Base-by-base conservation (phyloP, 2,797 vertebrate species). In the Decapterus maruadsi region DNA sequence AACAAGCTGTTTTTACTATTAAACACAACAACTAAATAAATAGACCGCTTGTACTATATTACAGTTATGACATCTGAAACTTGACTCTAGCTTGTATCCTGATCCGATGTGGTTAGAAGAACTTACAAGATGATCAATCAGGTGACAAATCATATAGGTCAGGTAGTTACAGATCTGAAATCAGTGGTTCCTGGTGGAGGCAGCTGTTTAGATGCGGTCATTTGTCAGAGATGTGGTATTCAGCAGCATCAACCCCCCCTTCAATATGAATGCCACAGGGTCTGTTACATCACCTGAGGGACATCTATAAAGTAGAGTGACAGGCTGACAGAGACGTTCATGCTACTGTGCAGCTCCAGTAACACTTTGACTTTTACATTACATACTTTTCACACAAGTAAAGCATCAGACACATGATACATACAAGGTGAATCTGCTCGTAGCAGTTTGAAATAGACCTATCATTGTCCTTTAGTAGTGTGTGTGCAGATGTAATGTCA, bases 401-500 rank as follows among this genome's bases (percentile, higher is more conserved):
- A 48, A 31, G 43, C 46, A 3, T 57, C 20, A 1, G 62, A 53
- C 12, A 7, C 65, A 31, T 51, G 42, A n/a, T n/a, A n/a, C n/a
- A n/a, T n/a, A n/a, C n/a, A n/a, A n/a, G n/a, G n/a, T n/a, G n/a
- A n/a, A n/a, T n/a, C n/a, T n/a, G 64, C 31, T 13, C n/a, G 26
- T 36, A 26, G 29, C n/a, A 1, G 4, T 51, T 34, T 59, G 65
- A 83, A 85, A 81, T 55, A 62, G 64, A 70, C 10, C 11, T 26
- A 26, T 55, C 58, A 29, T 62, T 74, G 72, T 80, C 48, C 60
- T 13, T 26, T 26, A 26, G 4, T 46, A 22, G 58, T 26, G 51
- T 26, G 51, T 26, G 62, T 62, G 45, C 38, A 20, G 22, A 51
- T 54, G 26, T 31, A 46, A 26, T 26, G 26, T 26, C 26, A 26